These are phyloP conservation scores for Paramormyrops kingsleyae DNA, from an alignment of 2,113 vertebrate species.

Conservation along the genomic window DNA sequence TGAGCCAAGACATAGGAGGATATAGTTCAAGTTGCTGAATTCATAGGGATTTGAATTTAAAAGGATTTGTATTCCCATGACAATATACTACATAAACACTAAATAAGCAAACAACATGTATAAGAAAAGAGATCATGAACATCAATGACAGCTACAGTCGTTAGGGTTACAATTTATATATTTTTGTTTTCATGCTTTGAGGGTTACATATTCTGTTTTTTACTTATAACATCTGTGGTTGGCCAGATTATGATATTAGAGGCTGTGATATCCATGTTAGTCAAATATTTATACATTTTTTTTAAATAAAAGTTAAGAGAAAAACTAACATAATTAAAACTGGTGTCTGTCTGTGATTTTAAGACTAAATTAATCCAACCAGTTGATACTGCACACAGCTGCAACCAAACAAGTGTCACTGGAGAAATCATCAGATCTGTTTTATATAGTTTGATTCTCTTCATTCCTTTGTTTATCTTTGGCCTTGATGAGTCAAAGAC, in stretches of 20 bases:
- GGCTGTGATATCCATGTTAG: background rate
- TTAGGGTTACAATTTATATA: background rate
- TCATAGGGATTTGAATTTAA: background rate
- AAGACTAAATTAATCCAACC: background rate
- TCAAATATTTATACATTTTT: background rate
- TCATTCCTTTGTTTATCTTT: background rate
- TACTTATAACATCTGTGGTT: background rate
- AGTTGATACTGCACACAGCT: background rate
- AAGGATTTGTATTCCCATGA: background rate
- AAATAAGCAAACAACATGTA: background rate
- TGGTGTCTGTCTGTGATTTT: background rate
- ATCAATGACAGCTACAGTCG: background rate
- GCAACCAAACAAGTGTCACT: background rate
- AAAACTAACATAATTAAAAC: background rate
- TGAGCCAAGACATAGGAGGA: background rate
- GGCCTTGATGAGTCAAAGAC: background rate
- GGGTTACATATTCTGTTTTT: background rate
- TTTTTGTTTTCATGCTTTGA: background rate
- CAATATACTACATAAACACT: background rate
- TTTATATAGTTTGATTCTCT: background rate
- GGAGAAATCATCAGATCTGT: background rate
- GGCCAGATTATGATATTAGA: background rate
- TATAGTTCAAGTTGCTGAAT: background rate
- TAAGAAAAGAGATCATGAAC: background rate
- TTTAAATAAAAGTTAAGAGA: background rate